Evolutionary conservation across 2,888 invertebrate species (phyloP), one percentile per base, ranked within the genome.

Genomic region (Leptinotarsa haldemani): DNA sequence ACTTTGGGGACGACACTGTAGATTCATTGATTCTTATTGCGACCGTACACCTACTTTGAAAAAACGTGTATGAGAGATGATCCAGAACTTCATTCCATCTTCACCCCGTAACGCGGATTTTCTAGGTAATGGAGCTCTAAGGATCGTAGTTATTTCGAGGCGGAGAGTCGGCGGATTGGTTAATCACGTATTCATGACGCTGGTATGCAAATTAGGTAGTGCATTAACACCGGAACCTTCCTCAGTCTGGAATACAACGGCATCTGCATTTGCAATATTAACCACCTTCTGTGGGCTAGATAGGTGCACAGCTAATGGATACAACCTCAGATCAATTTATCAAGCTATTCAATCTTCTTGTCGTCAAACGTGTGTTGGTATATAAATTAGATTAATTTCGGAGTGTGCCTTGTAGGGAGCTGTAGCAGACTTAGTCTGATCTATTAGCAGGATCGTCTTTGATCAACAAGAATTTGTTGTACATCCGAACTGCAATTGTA

Each of bases 171-270:
- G 25, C 25, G 58, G 73, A 73, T 76, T 71, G 70, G 69, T 71
- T 80, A 80, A 80, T 80, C 79, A 78, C 77, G 79, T 79, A 80
- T 80, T 80, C 80, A 80, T 80, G 80, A 80, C 77, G 78, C 74
- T 70, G 75, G 77, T 75, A 80, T 80, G 80, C 78, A 80, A 79
- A 80, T 80, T 79, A 78, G 80, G 65, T 74, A 77, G 79, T 80
- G 79, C 80, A 80, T 80, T 80, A 80, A 79, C 78, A 80, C 78
- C 78, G 79, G 79, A 79, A 78, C 75, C 76, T 77, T 75, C 77
- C 77, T 76, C 74, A 65, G 70, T 65, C 74, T 71, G 76, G 58
- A 76, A 78, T 74, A 79, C 75, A 74, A 75, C 77, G 74, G 71
- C 58, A 58, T 58, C 22, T 58, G 25, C 58, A 58, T 68, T 66